These are phyloP conservation scores for Gallinago paraguaiae DNA, from an alignment of 2,113 vertebrate species.

Conservation along the genomic window DNA sequence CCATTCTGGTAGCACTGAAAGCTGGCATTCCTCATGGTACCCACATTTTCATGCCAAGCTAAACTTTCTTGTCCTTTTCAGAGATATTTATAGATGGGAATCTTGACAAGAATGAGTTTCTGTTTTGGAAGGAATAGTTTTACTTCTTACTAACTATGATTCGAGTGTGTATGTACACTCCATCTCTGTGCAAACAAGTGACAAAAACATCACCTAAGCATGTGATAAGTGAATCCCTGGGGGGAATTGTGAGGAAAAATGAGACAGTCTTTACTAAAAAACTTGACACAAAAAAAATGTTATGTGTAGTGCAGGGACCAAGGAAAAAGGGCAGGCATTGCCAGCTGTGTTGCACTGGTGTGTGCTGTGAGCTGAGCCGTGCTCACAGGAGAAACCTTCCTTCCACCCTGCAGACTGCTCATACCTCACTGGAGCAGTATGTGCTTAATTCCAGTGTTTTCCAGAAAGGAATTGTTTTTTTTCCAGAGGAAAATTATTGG, in stretches of 20 bases:
- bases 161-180: neutral
- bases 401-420: neutral
- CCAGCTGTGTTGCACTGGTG: neutral
- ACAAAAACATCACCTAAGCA: slow-evolving; percentile 2
- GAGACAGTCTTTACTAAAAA: neutral
- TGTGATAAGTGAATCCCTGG: neutral
- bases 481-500: neutral
- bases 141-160: slow-evolving; percentile 4
- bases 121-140: slow-evolving; percentile 67
- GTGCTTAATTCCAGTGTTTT: neutral
- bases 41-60: slow-evolving; percentile 67
- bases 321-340: neutral
- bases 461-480: neutral
- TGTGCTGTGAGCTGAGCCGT: neutral
- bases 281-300: neutral
- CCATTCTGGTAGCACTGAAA: slow-evolving; percentile 50
- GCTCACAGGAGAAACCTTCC: neutral
- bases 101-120: slow-evolving; percentile 72
- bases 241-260: neutral
- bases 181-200: slow-evolving; percentile 24
- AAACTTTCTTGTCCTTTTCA: slow-evolving; percentile 71
- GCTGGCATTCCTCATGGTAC: slow-evolving; percentile 56
- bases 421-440: neutral
- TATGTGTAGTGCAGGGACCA: neutral
- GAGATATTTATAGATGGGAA: slow-evolving; percentile 79